Conservation (phyloP, 2,888 invertebrate genomes). For the Thecophora atra region DNA sequence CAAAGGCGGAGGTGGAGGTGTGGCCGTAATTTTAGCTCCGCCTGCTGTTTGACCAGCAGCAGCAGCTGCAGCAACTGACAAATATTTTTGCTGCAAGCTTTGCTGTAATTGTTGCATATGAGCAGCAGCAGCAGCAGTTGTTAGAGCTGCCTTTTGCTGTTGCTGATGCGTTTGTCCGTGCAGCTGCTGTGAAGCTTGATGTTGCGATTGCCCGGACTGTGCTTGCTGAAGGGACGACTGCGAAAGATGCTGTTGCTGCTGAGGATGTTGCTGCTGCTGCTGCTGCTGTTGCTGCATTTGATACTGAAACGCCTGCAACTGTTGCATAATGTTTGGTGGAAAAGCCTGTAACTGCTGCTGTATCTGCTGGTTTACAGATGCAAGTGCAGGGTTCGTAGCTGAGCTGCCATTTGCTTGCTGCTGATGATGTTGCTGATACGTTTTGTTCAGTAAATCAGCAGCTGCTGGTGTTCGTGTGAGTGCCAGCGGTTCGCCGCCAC, state of each 20-base stretch:
- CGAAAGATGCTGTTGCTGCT: constrained; percentile 52
- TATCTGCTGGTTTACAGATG: constrained; percentile 50
- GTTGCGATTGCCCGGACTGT: constrained; percentile 40
- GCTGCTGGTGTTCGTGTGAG: constrained; percentile 59
- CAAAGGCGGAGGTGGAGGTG: constrained; percentile 46
- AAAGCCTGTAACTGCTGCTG: constrained; percentile 56
- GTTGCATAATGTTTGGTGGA: constrained; percentile 56
- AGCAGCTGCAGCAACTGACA: constrained; percentile 49
- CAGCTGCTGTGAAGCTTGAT: constrained; percentile 47
- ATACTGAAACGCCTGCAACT: constrained; percentile 55
- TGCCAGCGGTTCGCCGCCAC: constrained; percentile 52
- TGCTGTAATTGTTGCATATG: constrained; percentile 50
- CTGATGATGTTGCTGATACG: constrained; percentile 53
- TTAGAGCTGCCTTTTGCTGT: constrained; percentile 46
- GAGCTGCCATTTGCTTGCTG: constrained; percentile 57
- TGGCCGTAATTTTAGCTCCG: constrained; percentile 43
- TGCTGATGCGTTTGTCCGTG: constrained; percentile 51
- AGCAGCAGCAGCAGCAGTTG: constrained; percentile 45
- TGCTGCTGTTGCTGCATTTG: constrained; percentile 68
- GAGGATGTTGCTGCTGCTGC: constrained; percentile 62
- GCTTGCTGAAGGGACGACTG: constrained; percentile 46
- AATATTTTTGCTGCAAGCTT: constrained; percentile 47
- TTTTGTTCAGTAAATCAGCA: constrained; percentile 56
- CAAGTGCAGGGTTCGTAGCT: constrained; percentile 48
- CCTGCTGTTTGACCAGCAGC: constrained; percentile 43